A percentile compares a stretch with the other conserved stretches of the same genome.
Conservation (phyloP, 2,888 invertebrate genomes). For the Onchidella celtica region DNA sequence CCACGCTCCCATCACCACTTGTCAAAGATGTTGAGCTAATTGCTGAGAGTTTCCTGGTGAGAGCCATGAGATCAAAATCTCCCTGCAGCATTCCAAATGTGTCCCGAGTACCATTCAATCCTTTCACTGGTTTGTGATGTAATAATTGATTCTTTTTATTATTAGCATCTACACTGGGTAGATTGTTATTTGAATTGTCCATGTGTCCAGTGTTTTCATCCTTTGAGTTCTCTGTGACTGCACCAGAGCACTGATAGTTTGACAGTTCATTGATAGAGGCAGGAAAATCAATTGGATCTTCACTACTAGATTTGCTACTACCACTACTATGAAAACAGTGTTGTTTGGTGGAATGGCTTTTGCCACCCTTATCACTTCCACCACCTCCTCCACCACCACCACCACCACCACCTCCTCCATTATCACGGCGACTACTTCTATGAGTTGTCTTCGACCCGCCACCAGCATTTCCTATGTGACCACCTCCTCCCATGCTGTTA, state of each 20-base stretch:
- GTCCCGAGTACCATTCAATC: constrained; percentile 39
- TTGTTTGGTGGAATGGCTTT: constrained; percentile 41
- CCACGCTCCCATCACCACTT: background rate
- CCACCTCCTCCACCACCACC: constrained; percentile 59
- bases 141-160: constrained; percentile 26
- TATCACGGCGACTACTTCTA: constrained; percentile 45
- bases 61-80: constrained; percentile 37
- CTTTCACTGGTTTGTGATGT: constrained; percentile 31
- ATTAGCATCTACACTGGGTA: background rate
- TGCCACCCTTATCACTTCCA: constrained; percentile 61
- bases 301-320: constrained; percentile 56
- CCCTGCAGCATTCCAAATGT: constrained; percentile 39
- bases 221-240: background rate
- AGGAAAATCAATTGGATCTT: constrained; percentile 12
- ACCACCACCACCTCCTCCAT: constrained; percentile 54
- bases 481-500: constrained; percentile 64
- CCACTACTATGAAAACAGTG: constrained; percentile 38
- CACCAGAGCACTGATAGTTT: background rate
- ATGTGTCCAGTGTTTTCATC: background rate
- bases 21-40: constrained; percentile 27
- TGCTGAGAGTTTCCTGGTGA: constrained; percentile 36
- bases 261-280: background rate
- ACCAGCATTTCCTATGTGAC: constrained; percentile 55
- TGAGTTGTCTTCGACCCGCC: constrained; percentile 53
- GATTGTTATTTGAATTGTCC: background rate